Evolutionary conservation across 53 echinoderm and acorn worm genomes (phyloP).

Genomic region (Luidia sarsii): DNA sequence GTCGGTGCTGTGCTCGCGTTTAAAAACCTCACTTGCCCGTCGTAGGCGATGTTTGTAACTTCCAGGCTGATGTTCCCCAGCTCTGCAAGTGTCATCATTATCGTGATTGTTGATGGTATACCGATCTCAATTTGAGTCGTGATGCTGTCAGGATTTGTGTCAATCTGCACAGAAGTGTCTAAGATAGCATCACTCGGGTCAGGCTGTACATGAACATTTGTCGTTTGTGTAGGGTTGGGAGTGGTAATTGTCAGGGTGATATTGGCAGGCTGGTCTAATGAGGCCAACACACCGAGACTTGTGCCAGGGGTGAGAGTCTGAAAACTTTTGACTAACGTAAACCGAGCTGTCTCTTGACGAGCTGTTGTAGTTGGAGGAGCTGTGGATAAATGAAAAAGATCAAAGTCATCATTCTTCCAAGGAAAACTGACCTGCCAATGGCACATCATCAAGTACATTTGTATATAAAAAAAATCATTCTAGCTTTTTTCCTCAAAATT

Average conservation of each 20-base stretch:
- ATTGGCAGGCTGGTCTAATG: neutral
- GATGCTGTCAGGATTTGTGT: neutral
- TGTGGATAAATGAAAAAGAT: slow-evolving; percentile 1
- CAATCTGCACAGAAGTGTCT: neutral
- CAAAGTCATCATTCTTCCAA: too few relatives aligned
- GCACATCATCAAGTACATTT: neutral
- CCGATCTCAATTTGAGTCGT: neutral
- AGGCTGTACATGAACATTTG: slow-evolving; percentile 1
- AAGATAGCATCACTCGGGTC: neutral
- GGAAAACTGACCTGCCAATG: neutral
- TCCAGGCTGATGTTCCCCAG: slow-evolving; percentile 13
- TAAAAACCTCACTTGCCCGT: neutral
- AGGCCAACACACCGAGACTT: neutral
- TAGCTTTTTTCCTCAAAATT: too few relatives aligned
- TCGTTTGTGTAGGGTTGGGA: neutral
- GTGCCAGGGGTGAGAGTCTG: neutral
- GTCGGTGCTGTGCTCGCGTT: neutral
- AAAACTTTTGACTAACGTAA: neutral
- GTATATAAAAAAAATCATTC: neutral
- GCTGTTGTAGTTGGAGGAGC: neutral
- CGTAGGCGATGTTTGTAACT: slow-evolving; percentile 5
- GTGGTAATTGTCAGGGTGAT: neutral
- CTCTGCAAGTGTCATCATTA: neutral
- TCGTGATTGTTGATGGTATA: neutral
- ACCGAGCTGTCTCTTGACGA: neutral